phyloP scores from a whole-genome alignment of 2,888 invertebrate species.

The Cerastis leucographa region DNA sequence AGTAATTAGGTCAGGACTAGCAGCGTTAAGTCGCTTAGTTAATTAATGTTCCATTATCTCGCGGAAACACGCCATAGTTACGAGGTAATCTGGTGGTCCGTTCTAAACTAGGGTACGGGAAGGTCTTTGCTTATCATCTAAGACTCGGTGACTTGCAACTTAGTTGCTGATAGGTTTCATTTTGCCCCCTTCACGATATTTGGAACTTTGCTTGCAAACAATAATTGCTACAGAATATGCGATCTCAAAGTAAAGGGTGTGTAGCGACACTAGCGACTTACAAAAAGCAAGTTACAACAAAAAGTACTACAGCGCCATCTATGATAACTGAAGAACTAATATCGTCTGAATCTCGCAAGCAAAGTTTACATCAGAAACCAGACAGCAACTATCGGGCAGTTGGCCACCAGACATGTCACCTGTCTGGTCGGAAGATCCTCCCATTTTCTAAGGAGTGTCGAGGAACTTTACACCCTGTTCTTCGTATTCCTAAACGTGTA shows the following conservation, averaged over 20 bases:
- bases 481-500: too few species aligned
- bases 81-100: slow-evolving; percentile 17
- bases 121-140: slow-evolving; percentile 12
- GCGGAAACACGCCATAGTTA: slow-evolving; percentile 1
- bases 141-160: background rate
- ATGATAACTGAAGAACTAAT: too few species aligned
- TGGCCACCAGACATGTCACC: too few species aligned
- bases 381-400: too few species aligned
- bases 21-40: slow-evolving; percentile 42
- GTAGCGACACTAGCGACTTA: too few species aligned
- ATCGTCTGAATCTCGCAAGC: too few species aligned
- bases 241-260: background rate
- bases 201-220: background rate
- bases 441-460: too few species aligned
- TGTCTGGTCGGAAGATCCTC: too few species aligned
- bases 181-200: background rate
- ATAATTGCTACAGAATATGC: background rate
- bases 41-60: slow-evolving; percentile 31
- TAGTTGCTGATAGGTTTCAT: background rate
- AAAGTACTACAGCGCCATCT: too few species aligned
- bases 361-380: too few species aligned
- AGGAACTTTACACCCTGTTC: too few species aligned
- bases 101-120: slow-evolving; percentile 2
- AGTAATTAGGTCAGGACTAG: slow-evolving; percentile 39
- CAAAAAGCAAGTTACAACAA: too few species aligned